Percentiles rank a stretch among this genome's conserved stretches.
phyloP scores from a whole-genome alignment of 1,140 invertebrate genomes.

The Drosophila littoralis region DNA sequence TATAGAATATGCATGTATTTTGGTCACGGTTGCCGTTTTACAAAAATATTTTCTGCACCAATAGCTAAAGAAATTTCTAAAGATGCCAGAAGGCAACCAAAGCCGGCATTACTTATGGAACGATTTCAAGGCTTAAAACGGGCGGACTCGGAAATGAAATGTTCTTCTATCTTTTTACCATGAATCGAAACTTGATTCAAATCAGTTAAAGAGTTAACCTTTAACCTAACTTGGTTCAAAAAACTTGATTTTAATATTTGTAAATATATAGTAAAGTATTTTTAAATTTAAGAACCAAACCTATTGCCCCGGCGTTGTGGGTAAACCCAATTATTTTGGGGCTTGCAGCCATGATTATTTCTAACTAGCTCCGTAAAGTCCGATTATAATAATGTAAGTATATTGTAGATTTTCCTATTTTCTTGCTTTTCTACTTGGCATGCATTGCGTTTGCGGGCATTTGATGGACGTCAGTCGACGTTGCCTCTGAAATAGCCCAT shows the following conservation, averaged over 20 bases:
- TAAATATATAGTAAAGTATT: too few species aligned
- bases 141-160: too few species aligned
- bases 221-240: too few species aligned
- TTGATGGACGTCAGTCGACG: slow-evolving; percentile 42
- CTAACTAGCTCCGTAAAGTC: neutral
- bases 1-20: slow-evolving; percentile 79
- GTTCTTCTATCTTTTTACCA: too few species aligned
- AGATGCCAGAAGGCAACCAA: neutral
- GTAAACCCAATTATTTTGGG: too few species aligned
- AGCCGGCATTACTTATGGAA: slow-evolving; percentile 11
- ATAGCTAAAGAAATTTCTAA: slow-evolving; percentile 32
- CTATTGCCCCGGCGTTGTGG: too few species aligned
- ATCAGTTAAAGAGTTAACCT: too few species aligned
- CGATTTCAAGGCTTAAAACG: neutral
- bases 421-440: slow-evolving; percentile 26
- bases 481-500: slow-evolving; percentile 72
- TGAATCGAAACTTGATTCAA: too few species aligned
- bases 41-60: slow-evolving; percentile 76
- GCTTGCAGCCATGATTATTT: too few species aligned
- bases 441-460: slow-evolving; percentile 29
- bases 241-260: too few species aligned
- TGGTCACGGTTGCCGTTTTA: slow-evolving; percentile 78
- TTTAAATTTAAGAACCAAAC: too few species aligned
- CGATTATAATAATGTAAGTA: neutral
- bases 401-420: neutral